Percentiles rank a stretch among this genome's conserved stretches.
These are phyloP conservation scores for Sceloporus tristichus DNA, from an alignment of 2,113 vertebrate species.

Conservation along the genomic window DNA sequence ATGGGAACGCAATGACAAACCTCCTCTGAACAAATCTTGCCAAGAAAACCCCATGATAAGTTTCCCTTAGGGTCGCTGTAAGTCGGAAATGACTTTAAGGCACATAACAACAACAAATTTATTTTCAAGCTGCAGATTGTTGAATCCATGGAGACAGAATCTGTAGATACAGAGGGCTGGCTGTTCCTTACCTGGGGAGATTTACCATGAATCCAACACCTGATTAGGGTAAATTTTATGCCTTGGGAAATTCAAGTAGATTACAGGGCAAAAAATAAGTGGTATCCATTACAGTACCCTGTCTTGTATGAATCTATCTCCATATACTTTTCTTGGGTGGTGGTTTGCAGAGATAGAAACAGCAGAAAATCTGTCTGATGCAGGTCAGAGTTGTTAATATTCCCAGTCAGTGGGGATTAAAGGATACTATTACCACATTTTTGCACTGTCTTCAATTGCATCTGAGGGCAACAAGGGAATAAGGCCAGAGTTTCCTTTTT, in stretches of 20 bases:
- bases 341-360: background rate
- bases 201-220: background rate
- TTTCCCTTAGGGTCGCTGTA: too few species aligned
- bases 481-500: constrained; percentile 1
- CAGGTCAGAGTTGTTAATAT: constrained; percentile 24
- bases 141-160: too few species aligned
- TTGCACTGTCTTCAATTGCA: constrained; percentile 13
- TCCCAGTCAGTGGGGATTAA: constrained; percentile 18
- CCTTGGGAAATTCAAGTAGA: background rate
- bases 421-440: constrained; percentile 24
- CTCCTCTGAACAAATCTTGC: too few species aligned
- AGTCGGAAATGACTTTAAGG: too few species aligned
- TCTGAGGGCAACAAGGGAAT: background rate
- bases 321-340: background rate
- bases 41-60: too few species aligned
- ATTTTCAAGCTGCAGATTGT: too few species aligned
- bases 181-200: too few species aligned
- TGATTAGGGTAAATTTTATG: background rate
- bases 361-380: background rate
- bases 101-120: too few species aligned
- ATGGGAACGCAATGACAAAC: too few species aligned
- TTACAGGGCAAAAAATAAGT: background rate
- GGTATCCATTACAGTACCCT: background rate
- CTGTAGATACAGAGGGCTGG: too few species aligned
- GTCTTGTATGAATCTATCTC: background rate